Conservation (phyloP, 2,113 vertebrate species). For the Zeus faber region DNA sequence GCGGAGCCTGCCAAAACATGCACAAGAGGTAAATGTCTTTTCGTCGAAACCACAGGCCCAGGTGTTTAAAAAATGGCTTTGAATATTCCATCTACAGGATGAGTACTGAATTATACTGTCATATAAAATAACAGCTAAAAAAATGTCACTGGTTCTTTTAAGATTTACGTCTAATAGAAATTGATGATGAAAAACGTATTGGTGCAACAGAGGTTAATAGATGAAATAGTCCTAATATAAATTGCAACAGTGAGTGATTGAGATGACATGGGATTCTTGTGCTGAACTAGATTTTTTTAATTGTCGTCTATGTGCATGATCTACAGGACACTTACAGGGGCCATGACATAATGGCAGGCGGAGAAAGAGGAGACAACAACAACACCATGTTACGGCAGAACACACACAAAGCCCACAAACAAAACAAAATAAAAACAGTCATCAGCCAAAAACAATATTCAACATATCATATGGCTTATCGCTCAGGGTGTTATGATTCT, state of each 20-base stretch:
- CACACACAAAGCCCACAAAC: background rate
- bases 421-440: background rate
- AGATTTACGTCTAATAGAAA: too few species aligned
- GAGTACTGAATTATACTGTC: too few species aligned
- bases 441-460: background rate
- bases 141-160: too few species aligned
- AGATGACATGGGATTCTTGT: background rate
- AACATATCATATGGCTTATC: too few species aligned
- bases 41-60: too few species aligned
- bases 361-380: slow-evolving; percentile 62
- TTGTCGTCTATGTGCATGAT: slow-evolving; percentile 5
- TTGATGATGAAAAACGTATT: too few species aligned
- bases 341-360: slow-evolving; percentile 72
- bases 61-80: too few species aligned
- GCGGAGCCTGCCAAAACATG: slow-evolving; percentile 76
- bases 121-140: too few species aligned
- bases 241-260: background rate
- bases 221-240: too few species aligned
- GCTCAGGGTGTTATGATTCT: too few species aligned
- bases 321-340: slow-evolving; percentile 76
- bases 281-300: background rate
- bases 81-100: too few species aligned
- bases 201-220: too few species aligned
- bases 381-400: slow-evolving; percentile 39
- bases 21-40: background rate